These are phyloP conservation scores for Brachionus paranguensis DNA, from an alignment of 1,140 invertebrate species.

Conservation along the genomic window DNA sequence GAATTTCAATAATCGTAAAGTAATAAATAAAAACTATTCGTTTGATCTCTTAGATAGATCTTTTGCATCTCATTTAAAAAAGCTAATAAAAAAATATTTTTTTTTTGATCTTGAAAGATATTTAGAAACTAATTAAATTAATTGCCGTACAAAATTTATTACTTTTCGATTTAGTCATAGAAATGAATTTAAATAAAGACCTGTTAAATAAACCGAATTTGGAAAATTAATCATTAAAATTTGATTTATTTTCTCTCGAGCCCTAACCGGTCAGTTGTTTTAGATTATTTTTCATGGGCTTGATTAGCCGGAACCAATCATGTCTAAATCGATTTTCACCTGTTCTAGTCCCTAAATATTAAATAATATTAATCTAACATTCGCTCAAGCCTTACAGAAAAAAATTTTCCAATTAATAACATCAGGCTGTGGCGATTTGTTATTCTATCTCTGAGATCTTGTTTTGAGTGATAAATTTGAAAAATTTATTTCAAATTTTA, in stretches of 20 bases:
- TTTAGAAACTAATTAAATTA: conserved; percentile 39
- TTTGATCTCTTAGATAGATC: conserved; percentile 29
- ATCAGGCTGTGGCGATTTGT: no score
- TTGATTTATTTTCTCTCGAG: conserved; percentile 12
- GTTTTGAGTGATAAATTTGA: no score
- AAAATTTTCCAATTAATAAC: not conserved
- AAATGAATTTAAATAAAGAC: conserved; percentile 11
- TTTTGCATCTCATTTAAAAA: not conserved
- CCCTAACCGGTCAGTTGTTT: not conserved
- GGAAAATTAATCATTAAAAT: not conserved
- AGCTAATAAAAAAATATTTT: conserved; percentile 13
- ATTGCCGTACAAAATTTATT: conserved; percentile 30
- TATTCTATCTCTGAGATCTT: no score
- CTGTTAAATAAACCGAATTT: conserved; percentile 5
- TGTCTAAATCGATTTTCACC: not conserved
- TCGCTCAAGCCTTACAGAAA: not conserved
- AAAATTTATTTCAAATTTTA: no score
- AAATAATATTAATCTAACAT: not conserved
- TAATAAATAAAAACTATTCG: conserved; percentile 33
- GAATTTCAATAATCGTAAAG: conserved; percentile 29
- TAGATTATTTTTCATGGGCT: not conserved
- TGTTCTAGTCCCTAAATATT: not conserved
- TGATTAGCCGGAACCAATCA: not conserved
- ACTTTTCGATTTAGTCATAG: not conserved
- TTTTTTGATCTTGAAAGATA: conserved; percentile 34